A percentile compares a stretch with the other conserved stretches of the same genome.
These are phyloP conservation scores for Hypocryptadius cinnamomeus DNA, from an alignment of 2,113 vertebrate species.

Conservation along the genomic window DNA sequence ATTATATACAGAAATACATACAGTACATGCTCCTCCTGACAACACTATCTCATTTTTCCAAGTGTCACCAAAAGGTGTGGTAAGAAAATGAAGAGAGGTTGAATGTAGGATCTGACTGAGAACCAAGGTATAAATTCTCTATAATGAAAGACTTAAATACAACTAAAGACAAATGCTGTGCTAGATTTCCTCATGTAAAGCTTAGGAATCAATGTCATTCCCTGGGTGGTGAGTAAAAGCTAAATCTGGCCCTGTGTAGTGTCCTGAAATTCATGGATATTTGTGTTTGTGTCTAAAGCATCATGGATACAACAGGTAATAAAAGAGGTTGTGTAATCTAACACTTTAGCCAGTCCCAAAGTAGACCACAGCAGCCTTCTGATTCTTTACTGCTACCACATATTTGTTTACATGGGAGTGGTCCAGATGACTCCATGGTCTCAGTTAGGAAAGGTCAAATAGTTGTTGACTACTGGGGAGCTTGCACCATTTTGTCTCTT, in stretches of 20 bases:
- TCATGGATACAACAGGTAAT: background rate
- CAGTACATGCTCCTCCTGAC: constrained; percentile 61
- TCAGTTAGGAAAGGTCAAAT: background rate
- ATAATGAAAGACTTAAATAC: background rate
- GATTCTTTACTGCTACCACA: background rate
- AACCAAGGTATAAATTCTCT: background rate
- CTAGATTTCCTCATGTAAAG: background rate
- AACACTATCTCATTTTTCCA: constrained; percentile 48
- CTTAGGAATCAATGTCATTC: background rate
- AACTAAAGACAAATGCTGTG: background rate
- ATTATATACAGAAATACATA: constrained; percentile 69
- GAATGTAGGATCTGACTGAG: background rate
- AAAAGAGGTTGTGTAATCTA: constrained; percentile 21
- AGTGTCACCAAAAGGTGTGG: constrained; percentile 43
- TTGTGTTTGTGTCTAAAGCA: background rate
- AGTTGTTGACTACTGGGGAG: background rate
- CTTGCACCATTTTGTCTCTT: constrained; percentile 10
- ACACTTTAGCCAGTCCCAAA: constrained; percentile 29
- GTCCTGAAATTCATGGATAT: background rate
- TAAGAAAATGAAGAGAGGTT: background rate
- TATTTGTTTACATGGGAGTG: background rate
- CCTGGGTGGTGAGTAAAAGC: background rate
- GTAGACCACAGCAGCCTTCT: constrained; percentile 25
- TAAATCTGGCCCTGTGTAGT: background rate
- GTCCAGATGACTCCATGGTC: background rate